phyloP scores from a whole-genome alignment of 2,113 vertebrate species.

The Oxyura jamaicensis region DNA sequence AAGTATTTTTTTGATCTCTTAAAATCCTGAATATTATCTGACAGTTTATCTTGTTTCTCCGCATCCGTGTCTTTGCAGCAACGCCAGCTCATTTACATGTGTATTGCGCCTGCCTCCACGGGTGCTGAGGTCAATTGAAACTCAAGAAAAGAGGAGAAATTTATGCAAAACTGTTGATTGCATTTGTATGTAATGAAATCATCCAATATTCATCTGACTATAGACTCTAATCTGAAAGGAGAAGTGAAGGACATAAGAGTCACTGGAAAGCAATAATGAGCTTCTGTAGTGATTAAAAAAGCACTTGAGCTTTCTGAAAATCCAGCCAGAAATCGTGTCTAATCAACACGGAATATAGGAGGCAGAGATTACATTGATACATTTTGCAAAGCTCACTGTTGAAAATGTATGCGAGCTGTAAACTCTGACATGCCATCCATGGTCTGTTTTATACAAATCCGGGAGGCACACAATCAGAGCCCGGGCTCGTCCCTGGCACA shows the following conservation, averaged over 20 bases:
- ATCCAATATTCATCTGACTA: constrained; percentile 90
- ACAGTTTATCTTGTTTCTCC: constrained; percentile 68
- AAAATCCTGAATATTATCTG: constrained; percentile 65
- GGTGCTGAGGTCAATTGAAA: constrained; percentile 88
- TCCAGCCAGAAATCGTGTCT: constrained; percentile 85
- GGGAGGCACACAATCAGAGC: constrained; percentile 75
- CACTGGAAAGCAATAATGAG: constrained; percentile 87
- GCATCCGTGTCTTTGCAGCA: constrained; percentile 73
- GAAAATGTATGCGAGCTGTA: constrained; percentile 80
- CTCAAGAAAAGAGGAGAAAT: constrained; percentile 87
- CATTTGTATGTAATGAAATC: constrained; percentile 91
- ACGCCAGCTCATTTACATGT: constrained; percentile 86
- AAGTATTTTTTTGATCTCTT: constrained; percentile 67
- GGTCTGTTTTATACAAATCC: constrained; percentile 71
- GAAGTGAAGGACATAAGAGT: constrained; percentile 95
- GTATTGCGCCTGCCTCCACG: constrained; percentile 84
- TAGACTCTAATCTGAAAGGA: constrained; percentile 87
- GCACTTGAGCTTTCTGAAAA: constrained; percentile 87
- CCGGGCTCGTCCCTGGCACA: constrained; percentile 69
- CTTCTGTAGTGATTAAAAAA: constrained; percentile 91
- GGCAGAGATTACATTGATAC: constrained; percentile 85
- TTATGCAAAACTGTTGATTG: constrained; percentile 92
- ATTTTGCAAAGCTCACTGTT: constrained; percentile 79
- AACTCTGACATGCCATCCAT: constrained; percentile 77
- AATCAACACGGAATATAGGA: constrained; percentile 89